Base-by-base conservation (phyloP, 2,888 invertebrate genomes). In the Acrocera orbiculus region DNA sequence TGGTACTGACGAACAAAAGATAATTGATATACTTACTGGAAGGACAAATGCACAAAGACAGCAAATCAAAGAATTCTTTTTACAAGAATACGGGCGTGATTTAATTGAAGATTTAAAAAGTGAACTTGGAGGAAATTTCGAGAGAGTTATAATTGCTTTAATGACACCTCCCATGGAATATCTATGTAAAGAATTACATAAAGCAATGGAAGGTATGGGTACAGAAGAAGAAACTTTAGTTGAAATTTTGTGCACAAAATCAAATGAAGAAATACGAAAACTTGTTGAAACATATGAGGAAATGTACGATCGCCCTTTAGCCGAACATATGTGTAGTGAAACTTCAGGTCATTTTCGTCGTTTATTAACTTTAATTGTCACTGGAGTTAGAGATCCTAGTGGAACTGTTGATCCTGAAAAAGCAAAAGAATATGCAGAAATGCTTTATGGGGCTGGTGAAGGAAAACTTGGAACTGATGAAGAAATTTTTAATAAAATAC, bases 271-370 rank as follows among this genome's bases (percentile, higher is more conserved):
- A 53, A 67, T 76, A 6, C 63, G 65, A 2, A 58, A 63, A 36
- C 67, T 76, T 27, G 71, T 70, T 2, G 63, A 65, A 10, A 62
- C 68, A 4, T 77, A 76, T 45, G 71, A 74, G 52, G 61, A 61
- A 46, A 48, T 75, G 55, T 76, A 70, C 54, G 66, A 69, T 44
- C 66, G 73, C 1, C 72, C 73, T 0, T 53, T 80, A 35, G 78
- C 76, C 3, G 72, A 76, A 47, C 77, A 77, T 51, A 69, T 80
- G 60, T 72, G 73, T 48, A 71, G 73, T 30, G 82, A 82, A 58
- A 79, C 79, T 0, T 72, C 76, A 3, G 80, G 81, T 1, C 73
- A 79, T 56, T 76, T 81, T 58, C 68, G 79, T 25, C 66, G 78
- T 6, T 63, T 82, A 27, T 64, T 82, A 10, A 74, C 79, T 1